These are phyloP conservation scores for Nomada goodeniana DNA, from an alignment of 2,888 invertebrate species.

Conservation along the genomic window DNA sequence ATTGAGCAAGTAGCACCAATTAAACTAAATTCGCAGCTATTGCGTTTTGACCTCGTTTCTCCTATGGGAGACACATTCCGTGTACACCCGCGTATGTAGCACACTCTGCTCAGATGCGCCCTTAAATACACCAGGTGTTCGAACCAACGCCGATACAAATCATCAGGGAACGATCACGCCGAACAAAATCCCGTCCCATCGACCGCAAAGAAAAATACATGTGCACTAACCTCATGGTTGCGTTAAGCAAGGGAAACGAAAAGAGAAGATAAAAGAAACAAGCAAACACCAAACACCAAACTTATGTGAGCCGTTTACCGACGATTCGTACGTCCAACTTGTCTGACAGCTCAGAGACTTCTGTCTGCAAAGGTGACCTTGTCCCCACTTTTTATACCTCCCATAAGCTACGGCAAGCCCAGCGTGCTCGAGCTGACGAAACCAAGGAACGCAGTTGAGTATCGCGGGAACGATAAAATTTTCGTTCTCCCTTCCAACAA, in stretches of 20 bases:
- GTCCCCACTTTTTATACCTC: conserved; percentile 78
- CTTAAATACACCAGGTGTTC: not conserved
- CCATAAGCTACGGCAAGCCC: conserved; percentile 16
- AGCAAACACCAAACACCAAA: conserved; percentile 18
- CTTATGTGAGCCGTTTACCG: conserved; percentile 15
- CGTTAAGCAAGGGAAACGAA: not conserved
- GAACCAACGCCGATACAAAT: not conserved
- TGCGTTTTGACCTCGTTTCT: conserved; percentile 13
- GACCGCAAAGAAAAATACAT: not conserved
- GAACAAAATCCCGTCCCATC: not conserved
- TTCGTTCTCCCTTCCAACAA: not conserved
- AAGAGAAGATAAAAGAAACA: conserved; percentile 11
- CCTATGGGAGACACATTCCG: not conserved
- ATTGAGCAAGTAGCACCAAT: not conserved
- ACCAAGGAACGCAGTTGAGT: conserved; percentile 9
- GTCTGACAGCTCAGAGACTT: conserved; percentile 76
- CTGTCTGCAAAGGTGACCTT: conserved; percentile 81
- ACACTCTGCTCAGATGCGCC: too few relatives aligned
- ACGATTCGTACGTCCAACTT: conserved; percentile 58
- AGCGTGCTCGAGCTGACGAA: conserved; percentile 30
- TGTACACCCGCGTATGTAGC: not conserved
- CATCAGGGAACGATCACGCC: not conserved
- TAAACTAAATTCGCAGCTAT: not conserved
- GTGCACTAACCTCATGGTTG: conserved; percentile 42
- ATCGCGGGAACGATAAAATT: conserved; percentile 6